Percentiles rank a stretch among this genome's conserved stretches.
Evolutionary conservation across 2,888 invertebrate species (phyloP).

Genomic region (Athalia rosae): DNA sequence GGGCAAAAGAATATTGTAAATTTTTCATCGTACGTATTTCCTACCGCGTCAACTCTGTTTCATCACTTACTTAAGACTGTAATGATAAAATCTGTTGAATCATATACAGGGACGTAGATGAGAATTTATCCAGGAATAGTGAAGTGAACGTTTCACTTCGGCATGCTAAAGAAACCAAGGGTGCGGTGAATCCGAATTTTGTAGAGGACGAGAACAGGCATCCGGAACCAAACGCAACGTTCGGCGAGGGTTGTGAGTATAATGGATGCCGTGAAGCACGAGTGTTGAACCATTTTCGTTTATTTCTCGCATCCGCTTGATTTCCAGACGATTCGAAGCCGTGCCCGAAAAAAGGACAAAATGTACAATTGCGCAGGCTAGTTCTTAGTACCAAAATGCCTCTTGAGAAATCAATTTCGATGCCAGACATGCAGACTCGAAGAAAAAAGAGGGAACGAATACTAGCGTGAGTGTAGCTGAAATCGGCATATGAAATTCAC

Average conservation of each 20-base stretch:
- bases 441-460: conserved; percentile 82
- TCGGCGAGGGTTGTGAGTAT: background rate
- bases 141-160: conserved; percentile 12
- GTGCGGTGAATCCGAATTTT: conserved; percentile 29
- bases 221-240: conserved; percentile 6
- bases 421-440: conserved; percentile 89
- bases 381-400: conserved; percentile 78
- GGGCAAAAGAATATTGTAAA: conserved; percentile 54
- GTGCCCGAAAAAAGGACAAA: conserved; percentile 70
- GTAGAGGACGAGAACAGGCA: background rate
- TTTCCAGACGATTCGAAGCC: conserved; percentile 4
- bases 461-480: conserved; percentile 79
- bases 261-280: too few species aligned
- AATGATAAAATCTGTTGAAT: background rate
- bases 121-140: background rate
- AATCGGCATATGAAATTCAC: conserved; percentile 3
- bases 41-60: background rate
- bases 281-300: too few species aligned
- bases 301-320: background rate
- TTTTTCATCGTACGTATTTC: conserved; percentile 63
- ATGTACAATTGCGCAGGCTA: conserved; percentile 75
- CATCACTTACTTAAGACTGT: background rate
- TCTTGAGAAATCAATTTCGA: conserved; percentile 86
- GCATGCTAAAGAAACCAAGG: conserved; percentile 3
- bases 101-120: conserved; percentile 16